Percentiles rank a stretch among this genome's conserved stretches.
These are phyloP conservation scores for Ovis canadensis DNA, from an alignment of 2,113 vertebrate genomes.

Conservation along the genomic window DNA sequence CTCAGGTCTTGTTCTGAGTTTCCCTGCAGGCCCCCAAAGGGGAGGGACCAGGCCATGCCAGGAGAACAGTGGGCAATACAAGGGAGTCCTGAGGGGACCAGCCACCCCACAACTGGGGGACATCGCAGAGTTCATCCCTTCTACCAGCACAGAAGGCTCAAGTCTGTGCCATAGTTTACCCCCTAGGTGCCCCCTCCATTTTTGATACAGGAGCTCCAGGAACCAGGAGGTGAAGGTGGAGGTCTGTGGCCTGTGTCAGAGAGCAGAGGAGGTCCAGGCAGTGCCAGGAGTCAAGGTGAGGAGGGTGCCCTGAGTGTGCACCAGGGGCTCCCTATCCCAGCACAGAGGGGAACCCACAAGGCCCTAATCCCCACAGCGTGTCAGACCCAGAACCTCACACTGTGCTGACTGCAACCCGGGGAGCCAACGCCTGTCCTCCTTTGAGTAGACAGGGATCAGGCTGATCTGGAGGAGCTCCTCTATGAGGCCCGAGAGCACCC, in stretches of 20 bases:
- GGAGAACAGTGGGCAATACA: too few species aligned
- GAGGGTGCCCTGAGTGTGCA: background rate
- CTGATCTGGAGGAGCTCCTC: background rate
- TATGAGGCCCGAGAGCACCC: background rate
- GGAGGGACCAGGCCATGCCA: too few species aligned
- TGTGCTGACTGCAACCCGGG: background rate
- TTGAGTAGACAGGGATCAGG: background rate
- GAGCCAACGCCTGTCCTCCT: background rate
- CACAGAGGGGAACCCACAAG: background rate
- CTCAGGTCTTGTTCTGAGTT: background rate
- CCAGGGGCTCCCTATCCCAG: too few species aligned
- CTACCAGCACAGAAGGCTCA: background rate
- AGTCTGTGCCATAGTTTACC: background rate
- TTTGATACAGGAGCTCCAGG: too few species aligned
- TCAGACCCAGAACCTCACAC: fast-evolving
- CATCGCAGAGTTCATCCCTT: too few species aligned
- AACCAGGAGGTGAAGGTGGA: too few species aligned
- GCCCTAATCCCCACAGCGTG: background rate
- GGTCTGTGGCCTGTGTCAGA: background rate
- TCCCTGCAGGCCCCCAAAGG: too few species aligned
- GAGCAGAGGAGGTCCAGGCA: background rate
- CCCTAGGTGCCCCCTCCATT: too few species aligned
- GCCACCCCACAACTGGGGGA: too few species aligned
- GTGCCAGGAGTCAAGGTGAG: background rate
- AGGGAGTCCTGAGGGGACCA: too few species aligned